Percentiles rank a stretch among this genome's conserved stretches.
Evolutionary conservation across 2,797 vertebrate genomes (phyloP).

Genomic region (Pipistrellus nathusii): DNA sequence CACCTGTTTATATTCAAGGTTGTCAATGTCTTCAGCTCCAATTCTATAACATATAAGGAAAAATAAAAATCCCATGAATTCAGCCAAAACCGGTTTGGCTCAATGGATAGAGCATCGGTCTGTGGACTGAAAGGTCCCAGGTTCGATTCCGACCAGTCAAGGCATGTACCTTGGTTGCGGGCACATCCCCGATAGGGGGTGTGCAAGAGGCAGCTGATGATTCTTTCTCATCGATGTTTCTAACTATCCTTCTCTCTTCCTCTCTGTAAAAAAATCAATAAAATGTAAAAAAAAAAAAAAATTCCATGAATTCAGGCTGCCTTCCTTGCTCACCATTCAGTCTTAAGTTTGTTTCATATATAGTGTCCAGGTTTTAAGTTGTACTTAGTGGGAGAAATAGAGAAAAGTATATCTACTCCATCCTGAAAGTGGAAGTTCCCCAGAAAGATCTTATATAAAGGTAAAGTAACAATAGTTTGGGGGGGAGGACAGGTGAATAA

Average conservation of each 20-base stretch:
- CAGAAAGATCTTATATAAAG: conserved; percentile 1
- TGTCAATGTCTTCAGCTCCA: background rate
- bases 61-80: conserved; percentile 24
- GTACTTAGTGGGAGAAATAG: background rate
- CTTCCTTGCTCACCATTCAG: conserved; percentile 29
- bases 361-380: background rate
- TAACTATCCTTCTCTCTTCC: too few species aligned
- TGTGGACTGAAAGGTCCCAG: too few species aligned
- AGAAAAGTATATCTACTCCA: background rate
- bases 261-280: too few species aligned
- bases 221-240: too few species aligned
- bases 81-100: background rate
- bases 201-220: too few species aligned
- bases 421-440: background rate
- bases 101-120: too few species aligned
- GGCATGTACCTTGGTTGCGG: too few species aligned
- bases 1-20: background rate
- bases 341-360: background rate
- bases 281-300: conserved; percentile 28
- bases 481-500: background rate
- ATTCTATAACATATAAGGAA: background rate
- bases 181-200: too few species aligned
- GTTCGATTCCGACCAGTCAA: too few species aligned
- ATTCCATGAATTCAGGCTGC: background rate
- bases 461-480: background rate